Percentiles rank a stretch among this genome's conserved stretches.
Evolutionary conservation across 2,888 invertebrate genomes (phyloP).

Genomic region (Hirudinaria manillensis): DNA sequence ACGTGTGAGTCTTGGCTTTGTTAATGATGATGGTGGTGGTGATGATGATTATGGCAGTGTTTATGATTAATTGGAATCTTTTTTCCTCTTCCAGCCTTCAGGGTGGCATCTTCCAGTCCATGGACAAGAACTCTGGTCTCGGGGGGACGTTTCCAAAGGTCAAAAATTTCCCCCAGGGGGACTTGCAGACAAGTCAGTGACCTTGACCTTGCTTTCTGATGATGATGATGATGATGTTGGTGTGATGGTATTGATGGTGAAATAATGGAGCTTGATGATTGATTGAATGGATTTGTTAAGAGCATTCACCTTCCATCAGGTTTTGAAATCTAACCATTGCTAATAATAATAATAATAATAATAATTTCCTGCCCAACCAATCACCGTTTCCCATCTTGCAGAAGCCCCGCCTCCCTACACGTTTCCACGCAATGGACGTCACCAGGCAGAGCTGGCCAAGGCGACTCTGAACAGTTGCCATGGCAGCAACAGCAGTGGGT

Average conservation of each 20-base stretch:
- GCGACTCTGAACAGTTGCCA: background rate
- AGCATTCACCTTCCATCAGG: no score
- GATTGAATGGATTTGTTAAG: no score
- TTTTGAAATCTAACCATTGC: no score
- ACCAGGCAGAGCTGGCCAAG: background rate
- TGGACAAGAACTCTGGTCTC: background rate
- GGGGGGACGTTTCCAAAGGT: conserved; percentile 22
- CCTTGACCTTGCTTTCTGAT: background rate
- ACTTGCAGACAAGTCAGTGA: conserved; percentile 6
- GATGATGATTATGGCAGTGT: no score
- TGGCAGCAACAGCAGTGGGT: conserved; percentile 17
- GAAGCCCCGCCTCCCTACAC: conserved; percentile 32
- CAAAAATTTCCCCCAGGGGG: background rate
- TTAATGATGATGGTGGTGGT: background rate
- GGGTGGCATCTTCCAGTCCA: background rate
- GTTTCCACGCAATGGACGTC: conserved; percentile 29
- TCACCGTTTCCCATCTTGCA: background rate
- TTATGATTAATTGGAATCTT: no score
- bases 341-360: no score
- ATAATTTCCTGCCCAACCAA: background rate
- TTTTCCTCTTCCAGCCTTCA: background rate
- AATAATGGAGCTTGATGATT: no score
- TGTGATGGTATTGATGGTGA: background rate
- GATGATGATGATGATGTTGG: conserved; percentile 13
- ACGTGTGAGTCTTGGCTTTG: background rate